Base-by-base conservation (phyloP, 2,888 invertebrate genomes). In the Drosophila hamatofila region DNA sequence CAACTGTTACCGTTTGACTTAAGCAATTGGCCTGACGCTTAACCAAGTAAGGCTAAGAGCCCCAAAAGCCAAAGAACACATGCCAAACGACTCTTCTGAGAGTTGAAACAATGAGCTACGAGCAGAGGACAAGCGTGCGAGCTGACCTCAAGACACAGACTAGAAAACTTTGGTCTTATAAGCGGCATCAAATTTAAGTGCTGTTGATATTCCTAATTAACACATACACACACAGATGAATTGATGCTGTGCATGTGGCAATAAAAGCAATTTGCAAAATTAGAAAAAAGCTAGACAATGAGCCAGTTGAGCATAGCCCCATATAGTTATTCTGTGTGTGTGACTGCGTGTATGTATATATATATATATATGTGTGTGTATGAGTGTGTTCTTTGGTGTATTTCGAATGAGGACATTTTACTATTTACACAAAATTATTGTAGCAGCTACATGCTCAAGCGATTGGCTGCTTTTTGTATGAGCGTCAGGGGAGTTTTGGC, bases 131-230 rank as follows among this genome's bases (percentile, higher is more conserved):
- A 12, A 25, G 48, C 25, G 30, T 39, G 21, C 39, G 52, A 54
- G 51, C 51, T 62, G 46, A 66, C 46, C 56, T 56, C 49, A 60
- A 46, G 33, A 33, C 57, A n/a, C 39, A 21, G 58, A 67, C 33
- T 11, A 7, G 8, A 57, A 52, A 80, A 83, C 81, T 88, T 88
- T 71, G 60, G 67, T 78, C 80, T 73, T 69, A 63, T 80, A 88
- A 85, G 72, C 88, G 78, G 70, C 72, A 81, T 71, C 62, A 78
- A 78, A 74, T 79, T 81, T 75, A 83, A 86, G 75, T 83, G 79
- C 81, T 83, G 75, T 72, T 83, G 90, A 86, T 88, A 83, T 81
- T 86, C 66, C 89, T 83, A 89, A 86, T 86, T 86, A 86, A 77
- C 86, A 62, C 62, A 59, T 37, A 69, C 52, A 57, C 56, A 49